Percentiles rank a stretch among this genome's conserved stretches.
Conservation (phyloP, 2,797 vertebrate species). For the Lithobates pipiens region DNA sequence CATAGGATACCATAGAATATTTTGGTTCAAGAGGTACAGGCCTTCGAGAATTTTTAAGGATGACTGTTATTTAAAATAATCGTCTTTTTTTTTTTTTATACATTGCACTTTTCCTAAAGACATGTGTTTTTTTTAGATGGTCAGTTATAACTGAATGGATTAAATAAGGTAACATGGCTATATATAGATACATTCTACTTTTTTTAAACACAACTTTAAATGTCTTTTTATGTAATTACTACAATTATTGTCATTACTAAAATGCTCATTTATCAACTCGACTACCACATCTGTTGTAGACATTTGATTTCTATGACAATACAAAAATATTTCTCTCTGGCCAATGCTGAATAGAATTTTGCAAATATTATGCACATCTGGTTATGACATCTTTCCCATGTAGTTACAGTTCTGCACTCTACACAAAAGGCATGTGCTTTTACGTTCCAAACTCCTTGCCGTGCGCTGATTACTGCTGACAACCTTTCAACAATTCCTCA, state of each 20-base stretch:
- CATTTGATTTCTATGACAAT: conserved; percentile 62
- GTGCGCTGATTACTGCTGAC: conserved; percentile 53
- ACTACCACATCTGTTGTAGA: conserved; percentile 43
- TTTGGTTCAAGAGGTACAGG: no score
- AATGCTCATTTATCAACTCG: conserved; percentile 31
- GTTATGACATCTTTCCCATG: conserved; percentile 49
- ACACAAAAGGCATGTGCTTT: conserved; percentile 42
- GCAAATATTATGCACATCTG: conserved; percentile 57
- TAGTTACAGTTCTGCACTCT: conserved; percentile 30
- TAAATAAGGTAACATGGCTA: neutral
- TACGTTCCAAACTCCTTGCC: conserved; percentile 36
- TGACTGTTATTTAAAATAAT: no score
- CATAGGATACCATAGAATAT: no score
- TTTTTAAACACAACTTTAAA: conserved; percentile 1
- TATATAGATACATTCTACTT: neutral
- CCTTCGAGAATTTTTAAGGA: no score
- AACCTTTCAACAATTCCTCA: conserved; percentile 57
- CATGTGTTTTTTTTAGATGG: no score
- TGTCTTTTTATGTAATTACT: conserved; percentile 13
- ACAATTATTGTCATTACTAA: conserved; percentile 19
- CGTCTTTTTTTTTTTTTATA: no score
- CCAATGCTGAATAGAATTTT: conserved; percentile 41
- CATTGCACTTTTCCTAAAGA: no score
- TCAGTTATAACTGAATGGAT: no score
- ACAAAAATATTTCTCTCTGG: conserved; percentile 59